Conservation (phyloP, 1,140 invertebrate species). For the Solenopsis fugax region DNA sequence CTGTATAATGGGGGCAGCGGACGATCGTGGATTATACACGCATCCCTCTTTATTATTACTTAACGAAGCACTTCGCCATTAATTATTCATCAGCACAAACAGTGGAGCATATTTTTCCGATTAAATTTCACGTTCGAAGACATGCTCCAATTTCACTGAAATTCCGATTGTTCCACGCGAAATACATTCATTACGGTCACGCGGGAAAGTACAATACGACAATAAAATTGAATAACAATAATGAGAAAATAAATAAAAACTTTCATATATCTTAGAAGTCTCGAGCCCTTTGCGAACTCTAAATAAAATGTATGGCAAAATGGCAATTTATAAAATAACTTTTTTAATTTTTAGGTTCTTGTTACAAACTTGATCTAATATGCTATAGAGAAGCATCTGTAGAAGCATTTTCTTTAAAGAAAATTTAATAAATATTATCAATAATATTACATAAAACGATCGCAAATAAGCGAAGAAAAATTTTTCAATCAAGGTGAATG, state of each 20-base stretch:
- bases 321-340: neutral
- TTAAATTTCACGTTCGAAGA: conserved; percentile 9
- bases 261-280: neutral
- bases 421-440: neutral
- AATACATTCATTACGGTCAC: neutral
- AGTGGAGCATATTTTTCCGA: conserved; percentile 25
- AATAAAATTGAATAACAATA: neutral
- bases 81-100: conserved; percentile 51
- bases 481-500: too few species aligned
- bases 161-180: neutral
- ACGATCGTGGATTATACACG: conserved; percentile 37
- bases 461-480: too few species aligned
- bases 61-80: conserved; percentile 56
- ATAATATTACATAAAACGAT: neutral
- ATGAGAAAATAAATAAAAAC: neutral
- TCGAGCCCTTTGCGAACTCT: neutral
- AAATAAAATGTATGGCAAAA: neutral
- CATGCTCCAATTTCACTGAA: conserved; percentile 26
- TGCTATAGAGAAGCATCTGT: too few species aligned
- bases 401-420: neutral
- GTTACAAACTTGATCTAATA: neutral
- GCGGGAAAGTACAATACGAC: neutral
- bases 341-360: neutral
- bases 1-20: conserved; percentile 48
- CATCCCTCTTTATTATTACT: conserved; percentile 63